A percentile compares a stretch with the other conserved stretches of the same genome.
These are phyloP conservation scores for Ageneiosus marmoratus DNA, from an alignment of 2,113 vertebrate species.

Conservation along the genomic window DNA sequence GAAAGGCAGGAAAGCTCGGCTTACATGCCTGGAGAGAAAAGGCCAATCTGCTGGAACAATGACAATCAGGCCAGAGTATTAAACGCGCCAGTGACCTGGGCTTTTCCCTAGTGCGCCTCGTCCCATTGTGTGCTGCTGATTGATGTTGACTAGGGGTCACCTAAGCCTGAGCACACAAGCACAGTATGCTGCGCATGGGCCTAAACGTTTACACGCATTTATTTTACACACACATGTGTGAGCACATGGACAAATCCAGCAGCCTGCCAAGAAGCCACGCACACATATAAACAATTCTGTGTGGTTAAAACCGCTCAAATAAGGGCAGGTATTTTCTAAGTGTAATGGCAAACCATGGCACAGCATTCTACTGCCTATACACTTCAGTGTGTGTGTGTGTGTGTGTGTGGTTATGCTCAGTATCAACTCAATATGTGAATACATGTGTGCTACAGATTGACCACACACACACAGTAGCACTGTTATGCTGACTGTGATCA, in stretches of 20 bases:
- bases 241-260: not conserved
- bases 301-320: too few species aligned
- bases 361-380: not conserved
- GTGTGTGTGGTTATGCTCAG: too few species aligned
- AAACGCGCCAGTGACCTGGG: conserved; percentile 62
- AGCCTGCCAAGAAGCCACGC: not conserved
- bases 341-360: not conserved
- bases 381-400: not conserved
- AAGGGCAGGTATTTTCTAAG: not conserved
- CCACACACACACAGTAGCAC: not conserved
- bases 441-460: conserved; percentile 12
- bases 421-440: not conserved
- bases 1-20: conserved; percentile 60
- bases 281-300: not conserved
- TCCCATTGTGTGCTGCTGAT: conserved; percentile 70
- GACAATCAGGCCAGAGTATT: conserved; percentile 63
- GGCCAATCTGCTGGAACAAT: conserved; percentile 58
- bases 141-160: conserved; percentile 73
- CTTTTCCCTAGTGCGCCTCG: conserved; percentile 62
- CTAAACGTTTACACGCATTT: conserved; percentile 75
- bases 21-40: conserved; percentile 58
- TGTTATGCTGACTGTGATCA: not conserved
- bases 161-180: conserved; percentile 65
- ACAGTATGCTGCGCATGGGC: conserved; percentile 57
- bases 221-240: conserved; percentile 63